Conservation (phyloP, 2,888 invertebrate genomes). For the Perizoma flavofasciatum region DNA sequence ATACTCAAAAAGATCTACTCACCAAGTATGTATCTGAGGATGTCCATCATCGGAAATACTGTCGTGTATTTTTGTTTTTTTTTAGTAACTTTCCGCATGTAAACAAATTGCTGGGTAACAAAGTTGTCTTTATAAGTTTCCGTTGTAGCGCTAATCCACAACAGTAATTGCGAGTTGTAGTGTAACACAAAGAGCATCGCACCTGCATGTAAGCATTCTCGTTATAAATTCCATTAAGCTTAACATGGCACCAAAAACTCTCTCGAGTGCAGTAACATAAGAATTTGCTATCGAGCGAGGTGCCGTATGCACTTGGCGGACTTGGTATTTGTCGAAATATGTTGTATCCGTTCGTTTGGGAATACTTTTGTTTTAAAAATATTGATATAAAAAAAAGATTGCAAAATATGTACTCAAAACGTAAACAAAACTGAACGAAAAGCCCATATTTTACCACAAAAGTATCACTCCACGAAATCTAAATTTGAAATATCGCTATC, state of each 20-base stretch:
- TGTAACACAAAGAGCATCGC: conserved; percentile 12
- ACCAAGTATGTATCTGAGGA: no score
- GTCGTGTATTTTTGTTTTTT: no score
- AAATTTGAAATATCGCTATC: conserved; percentile 44
- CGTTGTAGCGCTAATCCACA: conserved; percentile 17
- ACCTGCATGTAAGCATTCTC: conserved; percentile 13
- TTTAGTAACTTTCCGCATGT: not conserved
- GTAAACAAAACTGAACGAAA: conserved; percentile 1
- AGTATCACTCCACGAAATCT: conserved; percentile 58
- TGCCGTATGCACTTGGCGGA: conserved; percentile 20
- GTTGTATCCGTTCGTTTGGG: conserved; percentile 17
- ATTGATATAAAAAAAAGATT: not conserved
- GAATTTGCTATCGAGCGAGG: conserved; percentile 13
- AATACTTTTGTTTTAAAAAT: conserved; percentile 16
- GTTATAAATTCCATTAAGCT: conserved; percentile 21
- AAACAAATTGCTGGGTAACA: conserved; percentile 19
- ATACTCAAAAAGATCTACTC: no score
- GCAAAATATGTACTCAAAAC: not conserved
- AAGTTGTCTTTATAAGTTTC: conserved; percentile 10
- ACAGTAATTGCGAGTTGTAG: conserved; percentile 6
- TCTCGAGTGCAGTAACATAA: conserved; percentile 15
- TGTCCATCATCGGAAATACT: no score
- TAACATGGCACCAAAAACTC: conserved; percentile 9
- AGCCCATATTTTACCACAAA: conserved; percentile 54
- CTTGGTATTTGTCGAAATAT: conserved; percentile 16